Evolutionary conservation across 2,113 vertebrate genomes (phyloP), one percentile per base, ranked within the genome.

Genomic region (Balaeniceps rex): DNA sequence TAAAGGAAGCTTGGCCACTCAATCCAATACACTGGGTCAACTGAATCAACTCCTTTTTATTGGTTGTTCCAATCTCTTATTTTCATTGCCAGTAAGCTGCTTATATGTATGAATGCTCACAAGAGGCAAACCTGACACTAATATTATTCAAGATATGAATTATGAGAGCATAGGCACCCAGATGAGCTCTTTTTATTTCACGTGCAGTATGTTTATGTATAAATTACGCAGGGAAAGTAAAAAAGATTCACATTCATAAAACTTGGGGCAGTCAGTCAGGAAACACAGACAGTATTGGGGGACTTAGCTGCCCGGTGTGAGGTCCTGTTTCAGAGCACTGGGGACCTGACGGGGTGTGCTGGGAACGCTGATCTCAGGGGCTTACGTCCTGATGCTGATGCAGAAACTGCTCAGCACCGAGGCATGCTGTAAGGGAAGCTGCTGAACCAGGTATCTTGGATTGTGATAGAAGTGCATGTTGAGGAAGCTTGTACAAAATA

Each of bases 311-410:
- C 70, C 54, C 36, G 19, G 33, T 4, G 51, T 33, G 22, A 57
- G 16, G 34, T 36, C 28, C 19, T n/a, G 17, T 16, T 49, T 38
- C 51, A 9, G 74, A 64, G 49, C 26, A 21, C 22, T 33, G 77
- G 17, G 33, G 42, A 47, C 17, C 42, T 49, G 66, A 19, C 0
- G 72, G 22, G 11, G 3, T 36, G 9, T 15, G 14, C 61, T 44
- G n/a, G 31, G 49, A 34, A 19, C 7, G 14, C 78, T 2, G 1
- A 2, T 22, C 31, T 14, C 33, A 3, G n/a, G 14, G 21, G 12
- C 19, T 61, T 11, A 10, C 12, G n/a, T 86, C 55, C 38, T 40
- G 34, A 7, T 28, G 47, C 60, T 38, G 46, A 15, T 0, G 2
- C 6, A 29, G 36, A 25, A 51, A 29, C 46, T n/a, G 34, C 36